Evolutionary conservation across 2,113 vertebrate species (phyloP), one percentile per base, ranked within the genome.

Genomic region (Erpornis zantholeuca): DNA sequence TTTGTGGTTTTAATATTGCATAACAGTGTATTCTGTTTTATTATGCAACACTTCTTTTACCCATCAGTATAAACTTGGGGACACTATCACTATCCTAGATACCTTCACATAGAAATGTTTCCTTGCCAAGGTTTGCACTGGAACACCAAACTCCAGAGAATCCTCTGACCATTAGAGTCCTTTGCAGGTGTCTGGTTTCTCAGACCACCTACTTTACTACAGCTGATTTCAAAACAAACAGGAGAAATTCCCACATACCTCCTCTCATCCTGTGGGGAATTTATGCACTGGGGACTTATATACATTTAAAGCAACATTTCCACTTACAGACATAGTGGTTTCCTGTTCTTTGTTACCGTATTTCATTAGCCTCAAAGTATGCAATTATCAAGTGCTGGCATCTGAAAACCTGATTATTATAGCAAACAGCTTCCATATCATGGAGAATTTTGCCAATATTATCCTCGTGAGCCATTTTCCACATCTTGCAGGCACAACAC

Each of bases 331-430:
- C 1, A 0, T 13, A 82, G 49, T 28, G n/a, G 63, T 77, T 94
- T 91, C 88, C 66, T 94, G 78, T 20, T 93, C 54, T 89, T 92
- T 82, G 42, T 68, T 88, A 53, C 50, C 73, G 22, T 31, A 70
- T 44, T 66, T 94, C 88, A 85, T 94, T 88, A 93, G 73, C 61
- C 42, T 94, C 50, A 65, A 95, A 92, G 60, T 60, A 84, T 12
- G 29, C 56, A 97, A 65, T 86, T 96, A 94, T n/a, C 89, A 78
- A 94, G 64, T 61, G 72, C 89, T 35, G 95, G 47, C 64, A 79
- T 78, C 70, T 88, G 52, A 93, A 94, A 93, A 88, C 31, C 29
- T 71, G 66, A 49, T 72, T 61, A 94, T 88, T 84, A 82, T 42
- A 88, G 49, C 29, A 92, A 93, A 93, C 93, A 88, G 82, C 36